Conservation (phyloP, 2,888 invertebrate genomes). For the Cataglyphis altisquamis region DNA sequence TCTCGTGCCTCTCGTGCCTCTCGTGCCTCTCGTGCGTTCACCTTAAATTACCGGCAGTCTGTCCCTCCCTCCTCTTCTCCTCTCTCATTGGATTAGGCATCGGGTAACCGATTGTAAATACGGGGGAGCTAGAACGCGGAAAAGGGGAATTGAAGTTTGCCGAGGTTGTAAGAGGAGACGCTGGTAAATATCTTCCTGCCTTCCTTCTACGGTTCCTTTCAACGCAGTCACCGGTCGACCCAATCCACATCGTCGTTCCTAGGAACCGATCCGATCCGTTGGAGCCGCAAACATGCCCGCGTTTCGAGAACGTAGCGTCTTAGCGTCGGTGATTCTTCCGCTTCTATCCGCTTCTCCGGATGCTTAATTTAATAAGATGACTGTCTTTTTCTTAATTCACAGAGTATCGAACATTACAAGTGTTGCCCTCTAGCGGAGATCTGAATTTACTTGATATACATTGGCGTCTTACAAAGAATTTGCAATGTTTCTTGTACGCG, state of each 20-base stretch:
- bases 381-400: constrained; percentile 23
- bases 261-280: constrained; percentile 64
- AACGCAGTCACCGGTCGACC: constrained; percentile 40
- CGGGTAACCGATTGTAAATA: constrained; percentile 81
- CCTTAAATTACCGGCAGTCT: constrained; percentile 71
- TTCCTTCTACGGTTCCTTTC: constrained; percentile 53
- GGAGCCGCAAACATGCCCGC: constrained; percentile 31
- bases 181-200: constrained; percentile 78
- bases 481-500: not conserved
- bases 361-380: constrained; percentile 9
- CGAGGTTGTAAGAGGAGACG: constrained; percentile 79
- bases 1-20: not conserved
- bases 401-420: not conserved
- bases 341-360: not conserved
- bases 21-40: constrained; percentile 41
- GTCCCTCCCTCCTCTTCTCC: constrained; percentile 48
- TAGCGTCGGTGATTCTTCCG: constrained; percentile 16
- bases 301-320: constrained; percentile 33
- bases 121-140: constrained; percentile 68
- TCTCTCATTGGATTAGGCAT: constrained; percentile 77
- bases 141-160: constrained; percentile 79
- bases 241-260: constrained; percentile 60
- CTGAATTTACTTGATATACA: not conserved
- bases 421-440: not conserved
- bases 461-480: not conserved